These are phyloP conservation scores for Drosophila pegasa DNA, from an alignment of 2,888 invertebrate species.

Conservation along the genomic window DNA sequence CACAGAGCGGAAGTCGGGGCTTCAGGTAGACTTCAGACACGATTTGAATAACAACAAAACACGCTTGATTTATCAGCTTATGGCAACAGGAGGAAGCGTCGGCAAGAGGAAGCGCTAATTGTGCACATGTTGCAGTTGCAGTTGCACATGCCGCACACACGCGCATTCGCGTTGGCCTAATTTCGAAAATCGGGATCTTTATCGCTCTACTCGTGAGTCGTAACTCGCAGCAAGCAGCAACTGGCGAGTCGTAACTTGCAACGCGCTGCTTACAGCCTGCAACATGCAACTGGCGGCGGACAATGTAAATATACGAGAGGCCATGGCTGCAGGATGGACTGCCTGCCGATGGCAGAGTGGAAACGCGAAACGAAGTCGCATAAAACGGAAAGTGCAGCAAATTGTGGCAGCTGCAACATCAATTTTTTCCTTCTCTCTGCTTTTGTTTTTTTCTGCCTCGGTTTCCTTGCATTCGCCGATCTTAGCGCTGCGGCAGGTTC, in stretches of 20 bases:
- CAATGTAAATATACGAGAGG: constrained; percentile 55
- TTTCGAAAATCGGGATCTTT: constrained; percentile 77
- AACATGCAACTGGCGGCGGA: constrained; percentile 11
- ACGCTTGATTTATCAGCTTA: constrained; percentile 51
- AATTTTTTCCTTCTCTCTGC: constrained; percentile 28
- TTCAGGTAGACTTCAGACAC: constrained; percentile 16
- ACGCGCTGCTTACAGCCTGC: constrained; percentile 12
- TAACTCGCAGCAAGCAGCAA: constrained; percentile 37
- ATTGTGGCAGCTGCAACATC: constrained; percentile 80
- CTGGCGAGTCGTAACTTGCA: constrained; percentile 29
- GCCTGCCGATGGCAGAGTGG: constrained; percentile 19
- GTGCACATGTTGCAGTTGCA: constrained; percentile 73
- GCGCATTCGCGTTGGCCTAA: constrained; percentile 64
- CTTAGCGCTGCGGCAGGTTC: constrained; percentile 51
- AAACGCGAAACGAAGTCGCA: constrained; percentile 66
- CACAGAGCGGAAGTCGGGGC: constrained; percentile 38
- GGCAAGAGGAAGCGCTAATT: constrained; percentile 73
- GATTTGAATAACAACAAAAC: constrained; percentile 35
- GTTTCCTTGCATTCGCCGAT: constrained; percentile 39
- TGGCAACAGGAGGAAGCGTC: constrained; percentile 21
- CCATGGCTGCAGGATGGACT: constrained; percentile 50
- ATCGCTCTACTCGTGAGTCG: constrained; percentile 68
- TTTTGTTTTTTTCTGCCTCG: constrained; percentile 9
- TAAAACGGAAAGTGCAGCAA: constrained; percentile 81
- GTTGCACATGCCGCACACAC: constrained; percentile 39